These are phyloP conservation scores for Cryptoblepharus egeriae DNA, from an alignment of 2,797 vertebrate genomes.

Conservation along the genomic window DNA sequence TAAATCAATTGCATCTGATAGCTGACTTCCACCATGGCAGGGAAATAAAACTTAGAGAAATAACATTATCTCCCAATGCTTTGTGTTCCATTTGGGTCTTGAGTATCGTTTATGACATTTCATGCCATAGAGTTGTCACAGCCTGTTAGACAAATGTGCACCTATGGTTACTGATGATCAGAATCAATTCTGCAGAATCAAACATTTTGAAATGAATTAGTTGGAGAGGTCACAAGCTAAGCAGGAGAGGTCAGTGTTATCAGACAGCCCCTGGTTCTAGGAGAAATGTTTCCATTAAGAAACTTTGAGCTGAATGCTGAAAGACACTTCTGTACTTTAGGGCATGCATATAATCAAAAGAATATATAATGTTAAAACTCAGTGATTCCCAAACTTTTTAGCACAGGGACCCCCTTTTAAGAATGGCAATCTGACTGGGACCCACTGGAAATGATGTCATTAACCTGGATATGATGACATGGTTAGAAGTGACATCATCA, in stretches of 20 bases:
- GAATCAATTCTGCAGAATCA: conserved; percentile 8
- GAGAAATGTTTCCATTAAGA: neutral
- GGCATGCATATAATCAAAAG: too few species aligned
- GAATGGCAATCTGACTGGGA: too few species aligned
- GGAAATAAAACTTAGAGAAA: neutral
- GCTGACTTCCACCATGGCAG: neutral
- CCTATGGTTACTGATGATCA: neutral
- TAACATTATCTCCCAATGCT: neutral
- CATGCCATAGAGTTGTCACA: conserved; percentile 26
- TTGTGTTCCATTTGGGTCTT: conserved; percentile 5
- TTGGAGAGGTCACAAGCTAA: conserved; percentile 20
- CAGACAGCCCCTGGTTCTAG: neutral
- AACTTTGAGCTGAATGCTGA: conserved; percentile 15
- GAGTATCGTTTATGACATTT: neutral
- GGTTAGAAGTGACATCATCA: too few species aligned
- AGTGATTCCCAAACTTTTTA: too few species aligned
- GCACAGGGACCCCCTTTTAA: too few species aligned
- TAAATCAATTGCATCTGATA: conserved; percentile 41
- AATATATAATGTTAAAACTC: too few species aligned
- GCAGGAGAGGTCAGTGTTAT: neutral
- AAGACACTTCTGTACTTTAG: neutral
- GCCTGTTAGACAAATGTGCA: conserved; percentile 6
- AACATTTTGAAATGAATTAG: neutral
- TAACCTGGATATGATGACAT: too few species aligned
- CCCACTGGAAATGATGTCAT: too few species aligned